Evolutionary conservation across 2,888 invertebrate genomes (phyloP).

Genomic region (Aproaerema taeniolella): DNA sequence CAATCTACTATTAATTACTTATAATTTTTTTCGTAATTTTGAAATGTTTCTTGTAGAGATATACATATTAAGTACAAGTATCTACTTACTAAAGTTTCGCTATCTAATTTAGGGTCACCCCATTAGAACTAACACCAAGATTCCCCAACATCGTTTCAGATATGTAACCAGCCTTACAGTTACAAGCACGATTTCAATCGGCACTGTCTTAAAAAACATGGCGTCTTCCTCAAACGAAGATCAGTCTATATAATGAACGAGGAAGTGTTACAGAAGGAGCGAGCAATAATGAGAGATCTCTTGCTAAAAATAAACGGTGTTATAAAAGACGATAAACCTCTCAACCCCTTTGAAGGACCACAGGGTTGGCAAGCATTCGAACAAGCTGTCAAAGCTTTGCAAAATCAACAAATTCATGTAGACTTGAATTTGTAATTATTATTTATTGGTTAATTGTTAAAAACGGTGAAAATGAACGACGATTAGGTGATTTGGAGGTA

Average conservation of each 20-base stretch:
- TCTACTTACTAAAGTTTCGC: too few relatives aligned
- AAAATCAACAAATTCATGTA: constrained; percentile 32
- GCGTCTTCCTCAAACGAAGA: constrained; percentile 48
- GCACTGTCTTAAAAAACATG: constrained; percentile 61
- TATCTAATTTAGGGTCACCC: too few relatives aligned
- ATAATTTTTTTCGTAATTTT: too few relatives aligned
- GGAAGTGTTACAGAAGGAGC: constrained; percentile 44
- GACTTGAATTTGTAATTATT: constrained; percentile 19
- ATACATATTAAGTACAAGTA: too few relatives aligned
- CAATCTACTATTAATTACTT: too few relatives aligned
- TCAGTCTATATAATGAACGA: constrained; percentile 49
- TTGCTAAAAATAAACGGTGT: constrained; percentile 35
- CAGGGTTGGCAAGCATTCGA: constrained; percentile 40
- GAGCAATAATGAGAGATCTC: constrained; percentile 41
- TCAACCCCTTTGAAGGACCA: constrained; percentile 45
- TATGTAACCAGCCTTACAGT: constrained; percentile 60
- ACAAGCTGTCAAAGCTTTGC: constrained; percentile 37
- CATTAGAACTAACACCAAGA: too few relatives aligned
- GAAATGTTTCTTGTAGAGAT: too few relatives aligned
- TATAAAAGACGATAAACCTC: constrained; percentile 31
- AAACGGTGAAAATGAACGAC: too few relatives aligned
- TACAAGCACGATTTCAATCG: constrained; percentile 59
- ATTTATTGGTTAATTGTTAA: neutral
- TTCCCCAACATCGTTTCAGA: too few relatives aligned
- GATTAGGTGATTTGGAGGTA: too few relatives aligned